phyloP scores from a whole-genome alignment of 2,888 invertebrate species.

The Ferdinandea cuprea region DNA sequence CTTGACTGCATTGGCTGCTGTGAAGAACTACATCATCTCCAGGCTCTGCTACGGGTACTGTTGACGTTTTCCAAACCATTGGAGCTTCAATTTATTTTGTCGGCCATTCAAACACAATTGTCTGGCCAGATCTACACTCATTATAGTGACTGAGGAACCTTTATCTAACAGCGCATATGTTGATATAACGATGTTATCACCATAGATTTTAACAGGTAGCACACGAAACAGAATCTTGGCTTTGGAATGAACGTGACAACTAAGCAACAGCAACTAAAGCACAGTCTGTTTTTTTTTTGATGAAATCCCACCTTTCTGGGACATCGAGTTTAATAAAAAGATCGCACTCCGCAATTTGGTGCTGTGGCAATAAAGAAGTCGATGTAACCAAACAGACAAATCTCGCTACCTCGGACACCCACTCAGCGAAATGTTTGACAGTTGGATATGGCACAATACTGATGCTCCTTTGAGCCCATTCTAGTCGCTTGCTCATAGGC shows the following conservation, averaged over 20 bases:
- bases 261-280: slow-evolving; percentile 21
- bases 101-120: not conserved
- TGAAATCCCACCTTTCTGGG: slow-evolving; percentile 41
- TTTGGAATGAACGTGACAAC: slow-evolving; percentile 14
- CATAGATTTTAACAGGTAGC: slow-evolving; percentile 49
- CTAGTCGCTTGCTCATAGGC: slow-evolving; percentile 31
- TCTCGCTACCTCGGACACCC: slow-evolving; percentile 23
- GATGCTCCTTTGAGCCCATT: slow-evolving; percentile 21
- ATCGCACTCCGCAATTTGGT: slow-evolving; percentile 35
- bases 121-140: slow-evolving; percentile 23
- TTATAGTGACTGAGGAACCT: slow-evolving; percentile 54
- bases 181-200: slow-evolving; percentile 18
- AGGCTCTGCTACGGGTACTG: too few species aligned
- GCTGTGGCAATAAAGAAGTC: slow-evolving; percentile 18
- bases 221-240: slow-evolving; percentile 49
- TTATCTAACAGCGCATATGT: slow-evolving; percentile 59
- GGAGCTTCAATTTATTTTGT: slow-evolving; percentile 48
- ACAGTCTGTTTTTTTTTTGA: slow-evolving; percentile 45
- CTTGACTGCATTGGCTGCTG: slow-evolving; percentile 23
- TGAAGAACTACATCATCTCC: slow-evolving; percentile 37
- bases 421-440: slow-evolving; percentile 22
- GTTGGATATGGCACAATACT: slow-evolving; percentile 19
- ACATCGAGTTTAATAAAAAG: slow-evolving; percentile 13
- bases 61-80: slow-evolving; percentile 51
- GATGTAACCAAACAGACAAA: slow-evolving; percentile 15